Evolutionary conservation across 2,888 invertebrate genomes (phyloP), one percentile per base, ranked within the genome.

Genomic region (Dugesia japonica): DNA sequence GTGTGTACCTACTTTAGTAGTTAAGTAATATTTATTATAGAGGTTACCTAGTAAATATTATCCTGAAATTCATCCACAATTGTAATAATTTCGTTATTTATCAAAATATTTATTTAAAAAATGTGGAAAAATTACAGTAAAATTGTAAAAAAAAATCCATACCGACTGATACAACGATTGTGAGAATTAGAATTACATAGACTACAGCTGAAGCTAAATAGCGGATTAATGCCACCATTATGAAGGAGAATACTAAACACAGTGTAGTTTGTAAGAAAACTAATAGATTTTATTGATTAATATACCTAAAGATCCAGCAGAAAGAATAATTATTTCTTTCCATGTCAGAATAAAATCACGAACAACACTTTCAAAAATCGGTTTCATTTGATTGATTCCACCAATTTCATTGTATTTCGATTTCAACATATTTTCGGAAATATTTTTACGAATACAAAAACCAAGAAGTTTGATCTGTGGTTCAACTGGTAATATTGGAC

Each of bases 401-500:
- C 56, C 56, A n/a, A 56, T 56, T 56, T 56, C 56, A 56, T 56
- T 56, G 56, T 9, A 56, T 56, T 56, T 56, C 20, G 56, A 20
- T 23, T 56, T 56, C 9, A 20, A 7, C 4, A 56, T 1, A 20
- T 9, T 20, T 56, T 56, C 9, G 7, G 74, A 33, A 23, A 73
- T 33, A 33, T 73, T 73, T 15, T 28, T 33, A 31, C 31, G 33
- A 73, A 73, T 26, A 38, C 74, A 73, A 26, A 73, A 73, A 1
- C 74, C 74, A 28, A 73, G 28, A 7, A 73, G 33, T 17, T 20
- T 28, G 17, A 26, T 73, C 17, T 28, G 28, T 28, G 74, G 74
- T 26, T 42, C 15, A 13, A 73, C 74, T 28, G 74, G 74, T n/a
- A 73, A 26, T n/a, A 33, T 33, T 26, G 74, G 33, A 38, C 74